These are phyloP conservation scores for Enteromius radiatus DNA, from an alignment of 2,797 vertebrate species.

Conservation along the genomic window DNA sequence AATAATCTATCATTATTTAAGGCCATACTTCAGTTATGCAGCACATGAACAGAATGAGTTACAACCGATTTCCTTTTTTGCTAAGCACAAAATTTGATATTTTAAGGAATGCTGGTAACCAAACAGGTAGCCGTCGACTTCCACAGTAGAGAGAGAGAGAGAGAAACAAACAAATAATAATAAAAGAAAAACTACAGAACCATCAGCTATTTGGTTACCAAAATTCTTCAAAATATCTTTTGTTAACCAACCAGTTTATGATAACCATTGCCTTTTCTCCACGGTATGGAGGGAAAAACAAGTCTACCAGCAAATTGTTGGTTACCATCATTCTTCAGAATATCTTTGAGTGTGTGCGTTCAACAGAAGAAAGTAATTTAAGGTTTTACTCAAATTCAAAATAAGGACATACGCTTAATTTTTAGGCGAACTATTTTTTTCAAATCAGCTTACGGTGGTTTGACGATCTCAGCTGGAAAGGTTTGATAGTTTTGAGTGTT, in stretches of 20 bases:
- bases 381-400: background rate
- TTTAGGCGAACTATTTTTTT: background rate
- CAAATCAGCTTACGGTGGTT: background rate
- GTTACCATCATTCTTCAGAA: background rate
- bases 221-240: background rate
- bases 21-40: background rate
- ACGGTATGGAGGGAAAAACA: background rate
- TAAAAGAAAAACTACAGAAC: background rate
- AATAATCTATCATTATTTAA: background rate
- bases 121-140: background rate
- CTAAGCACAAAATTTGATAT: background rate
- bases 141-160: no score
- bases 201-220: background rate
- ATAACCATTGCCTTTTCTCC: background rate
- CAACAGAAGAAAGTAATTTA: background rate
- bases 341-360: background rate
- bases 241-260: no score
- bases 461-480: background rate
- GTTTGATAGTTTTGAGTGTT: background rate
- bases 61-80: background rate
- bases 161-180: no score
- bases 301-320: background rate
- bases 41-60: background rate
- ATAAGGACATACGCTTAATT: no score
- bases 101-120: background rate